phyloP scores from a whole-genome alignment of 2,888 invertebrate genomes.

The Thereva unica region DNA sequence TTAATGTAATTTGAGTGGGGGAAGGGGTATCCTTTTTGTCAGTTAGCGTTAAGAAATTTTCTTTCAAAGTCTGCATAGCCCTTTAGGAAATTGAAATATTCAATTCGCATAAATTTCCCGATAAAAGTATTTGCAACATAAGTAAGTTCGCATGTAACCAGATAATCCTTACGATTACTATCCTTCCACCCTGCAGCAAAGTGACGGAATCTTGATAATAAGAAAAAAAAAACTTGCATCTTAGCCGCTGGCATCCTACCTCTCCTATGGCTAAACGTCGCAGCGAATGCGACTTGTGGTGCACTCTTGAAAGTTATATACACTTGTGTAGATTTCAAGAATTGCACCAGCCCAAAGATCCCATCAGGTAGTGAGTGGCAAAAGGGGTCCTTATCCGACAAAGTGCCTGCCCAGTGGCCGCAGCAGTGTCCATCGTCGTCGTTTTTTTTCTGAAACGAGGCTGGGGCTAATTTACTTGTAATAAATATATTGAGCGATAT shows the following conservation, averaged over 20 bases:
- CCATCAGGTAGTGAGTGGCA: not conserved
- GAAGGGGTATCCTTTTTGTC: too few relatives aligned
- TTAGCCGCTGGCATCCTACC: conserved; percentile 24
- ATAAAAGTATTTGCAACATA: conserved; percentile 42
- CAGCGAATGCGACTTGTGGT: conserved; percentile 25
- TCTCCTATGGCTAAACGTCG: not conserved
- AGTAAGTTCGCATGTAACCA: conserved; percentile 45
- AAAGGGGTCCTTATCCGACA: too few relatives aligned
- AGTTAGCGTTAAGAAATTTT: conserved; percentile 16
- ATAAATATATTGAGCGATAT: conserved; percentile 45
- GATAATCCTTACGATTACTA: conserved; percentile 36
- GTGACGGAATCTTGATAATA: conserved; percentile 41
- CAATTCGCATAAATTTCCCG: conserved; percentile 43
- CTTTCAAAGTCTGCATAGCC: conserved; percentile 23
- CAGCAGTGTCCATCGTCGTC: not conserved
- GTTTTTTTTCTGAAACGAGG: conserved; percentile 6
- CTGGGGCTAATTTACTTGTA: conserved; percentile 45
- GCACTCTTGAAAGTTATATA: conserved; percentile 26
- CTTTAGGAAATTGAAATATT: conserved; percentile 39
- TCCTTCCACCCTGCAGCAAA: conserved; percentile 39
- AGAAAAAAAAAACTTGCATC: conserved; percentile 13
- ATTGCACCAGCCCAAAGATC: not conserved
- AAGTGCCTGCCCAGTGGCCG: conserved; percentile 15
- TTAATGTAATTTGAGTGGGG: too few relatives aligned
- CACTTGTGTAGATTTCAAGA: not conserved